phyloP scores from a whole-genome alignment of 2,113 vertebrate genomes.

The Potamarius usumacintae region DNA sequence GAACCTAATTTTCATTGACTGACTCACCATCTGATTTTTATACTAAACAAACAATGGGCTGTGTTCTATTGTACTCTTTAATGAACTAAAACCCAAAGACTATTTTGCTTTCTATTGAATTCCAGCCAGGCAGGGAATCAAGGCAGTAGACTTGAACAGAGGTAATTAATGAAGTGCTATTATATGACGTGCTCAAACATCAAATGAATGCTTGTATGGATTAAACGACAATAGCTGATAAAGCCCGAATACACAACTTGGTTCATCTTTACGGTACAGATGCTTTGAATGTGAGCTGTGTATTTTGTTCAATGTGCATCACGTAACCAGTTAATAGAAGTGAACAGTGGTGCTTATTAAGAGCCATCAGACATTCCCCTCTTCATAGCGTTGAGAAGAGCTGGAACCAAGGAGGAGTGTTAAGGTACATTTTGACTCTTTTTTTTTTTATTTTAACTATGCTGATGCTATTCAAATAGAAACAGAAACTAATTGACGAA shows the following conservation, averaged over 20 bases:
- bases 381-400: not conserved
- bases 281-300: conserved; percentile 18
- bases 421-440: not conserved
- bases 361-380: not conserved
- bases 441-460: not conserved
- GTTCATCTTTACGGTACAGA: not conserved
- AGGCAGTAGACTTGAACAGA: not conserved
- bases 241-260: not conserved
- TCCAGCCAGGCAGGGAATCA: not conserved
- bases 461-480: not conserved
- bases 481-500: not conserved
- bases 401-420: not conserved
- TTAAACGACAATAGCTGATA: not conserved
- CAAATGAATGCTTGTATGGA: not conserved
- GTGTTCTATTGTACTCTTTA: not conserved
- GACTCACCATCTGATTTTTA: not conserved
- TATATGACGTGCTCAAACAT: conserved; percentile 19
- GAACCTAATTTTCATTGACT: not conserved
- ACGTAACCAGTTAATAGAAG: not conserved
- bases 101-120: conserved; percentile 2
- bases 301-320: not conserved
- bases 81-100: conserved; percentile 12
- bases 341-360: not conserved
- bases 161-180: not conserved
- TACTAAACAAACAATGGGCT: not conserved